phyloP scores from a whole-genome alignment of 1,140 invertebrate species.

The Phymorhynchus buccinoides region DNA sequence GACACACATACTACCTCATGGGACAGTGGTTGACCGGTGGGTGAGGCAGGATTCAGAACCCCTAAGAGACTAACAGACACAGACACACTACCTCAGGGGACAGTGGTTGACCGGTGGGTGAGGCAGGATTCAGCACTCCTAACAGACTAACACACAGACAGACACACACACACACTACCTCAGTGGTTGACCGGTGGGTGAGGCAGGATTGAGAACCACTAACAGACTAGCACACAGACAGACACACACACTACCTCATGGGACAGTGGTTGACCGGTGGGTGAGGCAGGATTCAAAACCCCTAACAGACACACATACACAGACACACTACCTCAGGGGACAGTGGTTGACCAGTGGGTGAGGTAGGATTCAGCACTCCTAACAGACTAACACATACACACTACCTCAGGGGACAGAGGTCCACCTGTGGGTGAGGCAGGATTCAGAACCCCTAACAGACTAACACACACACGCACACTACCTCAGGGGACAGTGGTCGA shows the following conservation, averaged over 20 bases:
- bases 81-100: slow-evolving; percentile 82
- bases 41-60: too few relatives aligned
- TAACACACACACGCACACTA: slow-evolving; percentile 75
- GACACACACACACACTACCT: slow-evolving; percentile 62
- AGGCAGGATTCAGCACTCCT: too few relatives aligned
- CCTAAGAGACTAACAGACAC: slow-evolving; percentile 83
- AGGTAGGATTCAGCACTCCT: too few relatives aligned
- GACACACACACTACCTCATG: slow-evolving; percentile 81
- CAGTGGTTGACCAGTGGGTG: too few relatives aligned
- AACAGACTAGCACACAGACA: not conserved
- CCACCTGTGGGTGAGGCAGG: slow-evolving; percentile 57
- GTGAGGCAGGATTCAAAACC: too few relatives aligned
- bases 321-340: slow-evolving; percentile 81
- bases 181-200: slow-evolving; percentile 49
- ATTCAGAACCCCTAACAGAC: too few relatives aligned
- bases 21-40: too few relatives aligned
- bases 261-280: too few relatives aligned
- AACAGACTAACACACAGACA: too few relatives aligned
- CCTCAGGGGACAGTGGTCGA: slow-evolving; percentile 76
- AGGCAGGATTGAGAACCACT: too few relatives aligned
- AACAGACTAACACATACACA: too few relatives aligned
- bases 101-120: too few relatives aligned
- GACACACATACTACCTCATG: slow-evolving; percentile 81
- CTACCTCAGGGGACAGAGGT: slow-evolving; percentile 59
- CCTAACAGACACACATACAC: slow-evolving; percentile 83